A percentile compares a stretch with the other conserved stretches of the same genome.
These are phyloP conservation scores for Liolophura sinensis DNA, from an alignment of 1,140 invertebrate species.

Conservation along the genomic window DNA sequence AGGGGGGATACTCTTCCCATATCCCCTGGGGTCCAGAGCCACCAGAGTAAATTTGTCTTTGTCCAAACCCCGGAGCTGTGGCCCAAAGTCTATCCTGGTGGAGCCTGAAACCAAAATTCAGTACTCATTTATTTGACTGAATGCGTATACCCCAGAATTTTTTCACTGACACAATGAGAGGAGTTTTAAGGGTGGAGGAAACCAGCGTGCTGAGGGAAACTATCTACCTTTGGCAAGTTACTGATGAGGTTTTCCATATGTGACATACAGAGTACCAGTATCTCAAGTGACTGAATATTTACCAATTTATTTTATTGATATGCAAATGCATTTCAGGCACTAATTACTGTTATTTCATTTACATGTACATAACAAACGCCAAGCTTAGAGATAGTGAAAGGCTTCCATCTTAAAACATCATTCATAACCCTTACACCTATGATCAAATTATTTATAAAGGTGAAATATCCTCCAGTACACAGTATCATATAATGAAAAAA, in stretches of 20 bases:
- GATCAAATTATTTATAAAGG: too few species aligned
- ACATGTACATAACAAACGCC: too few species aligned
- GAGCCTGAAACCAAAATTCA: conserved; percentile 57
- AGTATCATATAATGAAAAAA: too few species aligned
- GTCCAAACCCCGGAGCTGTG: conserved; percentile 74
- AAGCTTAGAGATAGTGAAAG: too few species aligned
- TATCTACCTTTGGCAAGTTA: background rate
- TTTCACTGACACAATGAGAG: background rate
- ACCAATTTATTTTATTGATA: too few species aligned
- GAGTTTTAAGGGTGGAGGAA: background rate
- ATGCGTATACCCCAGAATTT: background rate
- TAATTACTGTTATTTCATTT: too few species aligned
- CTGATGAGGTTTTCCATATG: too few species aligned
- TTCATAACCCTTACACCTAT: too few species aligned
- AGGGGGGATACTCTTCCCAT: conserved; percentile 82
- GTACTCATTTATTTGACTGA: background rate
- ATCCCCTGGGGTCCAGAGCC: conserved; percentile 88
- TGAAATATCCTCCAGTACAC: too few species aligned
- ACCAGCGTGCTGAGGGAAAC: background rate
- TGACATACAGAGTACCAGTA: background rate
- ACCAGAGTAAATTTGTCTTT: conserved; percentile 73
- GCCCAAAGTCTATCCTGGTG: conserved; percentile 79
- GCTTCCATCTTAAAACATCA: too few species aligned
- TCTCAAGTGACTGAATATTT: background rate
- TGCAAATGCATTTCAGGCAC: background rate